Conservation (phyloP, 2,113 vertebrate genomes). For the Sula dactylatra region DNA sequence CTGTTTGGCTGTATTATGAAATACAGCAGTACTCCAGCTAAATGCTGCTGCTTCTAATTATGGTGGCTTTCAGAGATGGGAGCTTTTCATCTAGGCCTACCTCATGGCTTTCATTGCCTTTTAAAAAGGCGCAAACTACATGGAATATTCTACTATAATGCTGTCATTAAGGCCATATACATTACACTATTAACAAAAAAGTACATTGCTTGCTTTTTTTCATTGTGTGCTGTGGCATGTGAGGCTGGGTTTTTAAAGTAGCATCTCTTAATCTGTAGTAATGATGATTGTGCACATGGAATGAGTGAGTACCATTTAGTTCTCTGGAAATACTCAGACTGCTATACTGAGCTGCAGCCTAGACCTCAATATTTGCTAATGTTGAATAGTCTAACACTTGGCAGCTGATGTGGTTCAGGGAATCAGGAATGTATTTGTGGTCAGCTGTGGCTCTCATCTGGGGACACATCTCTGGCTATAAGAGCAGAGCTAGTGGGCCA, state of each 20-base stretch:
- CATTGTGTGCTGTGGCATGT: neutral
- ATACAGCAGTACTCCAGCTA: neutral
- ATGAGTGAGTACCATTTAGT: neutral
- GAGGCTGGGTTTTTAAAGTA: neutral
- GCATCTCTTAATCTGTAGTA: neutral
- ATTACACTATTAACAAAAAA: neutral
- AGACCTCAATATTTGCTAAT: neutral
- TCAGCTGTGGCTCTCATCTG: neutral
- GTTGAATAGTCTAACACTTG: neutral
- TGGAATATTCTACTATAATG: neutral
- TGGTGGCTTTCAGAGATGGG: neutral
- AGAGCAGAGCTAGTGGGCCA: neutral
- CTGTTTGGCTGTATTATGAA: neutral
- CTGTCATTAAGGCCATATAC: neutral
- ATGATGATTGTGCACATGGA: neutral
- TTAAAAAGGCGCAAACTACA: neutral
- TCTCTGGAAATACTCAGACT: neutral
- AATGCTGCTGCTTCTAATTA: neutral
- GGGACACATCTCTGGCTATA: neutral
- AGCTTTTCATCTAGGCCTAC: neutral
- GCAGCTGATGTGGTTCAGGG: neutral
- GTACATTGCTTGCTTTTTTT: neutral
- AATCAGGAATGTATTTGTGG: neutral
- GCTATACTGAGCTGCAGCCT: neutral
- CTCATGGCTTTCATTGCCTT: neutral